Percentiles rank a stretch among this genome's conserved stretches.
Evolutionary conservation across 2,113 vertebrate genomes (phyloP).

Genomic region (Stomatorhinus ivindoensis): DNA sequence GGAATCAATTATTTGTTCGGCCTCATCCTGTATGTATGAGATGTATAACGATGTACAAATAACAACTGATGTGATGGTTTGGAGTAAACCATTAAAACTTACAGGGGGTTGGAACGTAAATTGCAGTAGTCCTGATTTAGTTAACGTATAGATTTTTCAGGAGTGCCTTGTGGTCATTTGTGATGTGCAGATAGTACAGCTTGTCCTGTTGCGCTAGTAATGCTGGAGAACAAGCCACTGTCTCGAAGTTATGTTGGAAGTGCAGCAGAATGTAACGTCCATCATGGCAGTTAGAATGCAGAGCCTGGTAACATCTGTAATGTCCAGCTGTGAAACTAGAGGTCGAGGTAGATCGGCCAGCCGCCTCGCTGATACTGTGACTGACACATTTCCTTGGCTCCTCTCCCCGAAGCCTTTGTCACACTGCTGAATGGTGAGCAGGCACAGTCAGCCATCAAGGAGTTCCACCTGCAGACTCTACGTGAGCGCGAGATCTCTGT

Average conservation of each 20-base stretch:
- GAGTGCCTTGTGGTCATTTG: not conserved
- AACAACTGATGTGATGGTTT: not conserved
- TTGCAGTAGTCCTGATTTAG: not conserved
- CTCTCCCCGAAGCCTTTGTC: constrained; percentile 64
- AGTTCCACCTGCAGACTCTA: constrained; percentile 72
- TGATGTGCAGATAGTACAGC: not conserved
- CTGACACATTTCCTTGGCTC: not conserved
- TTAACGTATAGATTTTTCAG: not conserved
- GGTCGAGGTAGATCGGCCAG: not conserved
- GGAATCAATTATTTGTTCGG: not conserved
- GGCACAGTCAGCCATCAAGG: constrained; percentile 72
- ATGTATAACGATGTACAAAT: not conserved
- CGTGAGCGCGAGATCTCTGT: constrained; percentile 79
- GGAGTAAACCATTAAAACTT: not conserved
- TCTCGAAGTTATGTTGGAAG: not conserved
- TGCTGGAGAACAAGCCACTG: not conserved
- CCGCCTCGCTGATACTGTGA: not conserved
- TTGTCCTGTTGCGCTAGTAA: not conserved
- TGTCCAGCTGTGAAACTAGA: not conserved
- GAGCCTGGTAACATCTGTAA: not conserved
- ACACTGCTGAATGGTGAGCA: constrained; percentile 84
- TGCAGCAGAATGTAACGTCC: not conserved
- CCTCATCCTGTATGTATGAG: not conserved
- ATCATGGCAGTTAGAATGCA: not conserved
- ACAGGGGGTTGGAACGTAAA: not conserved